phyloP scores from a whole-genome alignment of 1,140 invertebrate genomes.

The Aphelenchoides avenae region DNA sequence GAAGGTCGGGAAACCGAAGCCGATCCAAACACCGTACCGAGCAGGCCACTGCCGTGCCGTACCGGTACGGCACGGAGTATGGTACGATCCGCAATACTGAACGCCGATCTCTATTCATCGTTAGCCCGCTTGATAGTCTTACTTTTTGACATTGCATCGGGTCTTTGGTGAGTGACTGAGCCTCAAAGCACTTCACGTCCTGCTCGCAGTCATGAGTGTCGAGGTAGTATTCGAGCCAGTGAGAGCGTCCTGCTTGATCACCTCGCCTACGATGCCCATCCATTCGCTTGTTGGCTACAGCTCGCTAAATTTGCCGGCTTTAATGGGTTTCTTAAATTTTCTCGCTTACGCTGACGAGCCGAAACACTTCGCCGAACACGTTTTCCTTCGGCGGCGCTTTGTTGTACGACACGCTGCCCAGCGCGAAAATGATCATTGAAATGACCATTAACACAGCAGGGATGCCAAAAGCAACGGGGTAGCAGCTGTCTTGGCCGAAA shows the following conservation, averaged over 20 bases:
- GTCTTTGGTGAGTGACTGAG: no score
- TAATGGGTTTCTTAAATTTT: background rate
- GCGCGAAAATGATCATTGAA: constrained; percentile 68
- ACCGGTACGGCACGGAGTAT: no score
- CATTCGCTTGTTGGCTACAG: constrained; percentile 7
- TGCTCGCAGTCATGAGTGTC: constrained; percentile 63
- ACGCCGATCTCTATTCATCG: no score
- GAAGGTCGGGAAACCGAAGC: no score
- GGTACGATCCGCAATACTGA: no score
- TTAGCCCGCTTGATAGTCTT: no score
- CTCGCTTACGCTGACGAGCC: constrained; percentile 14
- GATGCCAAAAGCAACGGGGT: constrained; percentile 82
- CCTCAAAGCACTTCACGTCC: constrained; percentile 74
- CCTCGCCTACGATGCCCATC: no score
- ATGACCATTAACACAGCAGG: constrained; percentile 79
- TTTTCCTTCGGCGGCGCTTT: constrained; percentile 37
- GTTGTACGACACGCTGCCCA: constrained; percentile 72
- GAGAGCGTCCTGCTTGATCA: constrained; percentile 6
- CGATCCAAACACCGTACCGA: no score
- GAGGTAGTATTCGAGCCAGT: constrained; percentile 32
- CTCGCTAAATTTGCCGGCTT: background rate
- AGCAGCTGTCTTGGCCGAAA: constrained; percentile 76
- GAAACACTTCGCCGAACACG: constrained; percentile 34
- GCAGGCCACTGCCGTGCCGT: no score
- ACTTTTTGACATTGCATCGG: no score